These are phyloP conservation scores for Zosterops lateralis DNA, from an alignment of 2,113 vertebrate genomes.

Conservation along the genomic window DNA sequence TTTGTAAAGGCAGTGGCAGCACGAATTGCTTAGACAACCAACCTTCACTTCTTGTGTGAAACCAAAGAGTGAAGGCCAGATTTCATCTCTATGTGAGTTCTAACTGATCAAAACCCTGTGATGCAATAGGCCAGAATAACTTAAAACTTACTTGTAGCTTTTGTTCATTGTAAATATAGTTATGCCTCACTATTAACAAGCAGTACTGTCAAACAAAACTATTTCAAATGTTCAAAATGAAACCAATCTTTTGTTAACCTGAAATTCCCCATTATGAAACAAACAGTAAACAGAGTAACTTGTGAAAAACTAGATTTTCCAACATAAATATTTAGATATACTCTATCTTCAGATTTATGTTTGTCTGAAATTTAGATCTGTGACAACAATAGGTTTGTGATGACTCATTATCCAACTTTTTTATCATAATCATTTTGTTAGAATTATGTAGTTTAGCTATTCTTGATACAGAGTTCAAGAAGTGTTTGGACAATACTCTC, in stretches of 20 bases:
- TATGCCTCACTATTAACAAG: not conserved
- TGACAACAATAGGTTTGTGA: not conserved
- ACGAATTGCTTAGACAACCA: not conserved
- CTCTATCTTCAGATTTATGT: not conserved
- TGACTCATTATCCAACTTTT: not conserved
- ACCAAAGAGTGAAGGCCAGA: not conserved
- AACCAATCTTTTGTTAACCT: not conserved
- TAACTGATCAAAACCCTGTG: not conserved
- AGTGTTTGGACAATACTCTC: not conserved
- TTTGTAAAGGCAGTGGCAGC: not conserved
- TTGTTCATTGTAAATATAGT: not conserved
- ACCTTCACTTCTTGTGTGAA: not conserved
- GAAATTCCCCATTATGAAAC: not conserved
- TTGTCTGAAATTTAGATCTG: not conserved
- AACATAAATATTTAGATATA: not conserved
- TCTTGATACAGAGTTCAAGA: not conserved
- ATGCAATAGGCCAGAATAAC: not conserved
- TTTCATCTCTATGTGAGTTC: not conserved
- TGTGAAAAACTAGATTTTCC: not conserved
- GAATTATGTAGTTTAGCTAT: not conserved
- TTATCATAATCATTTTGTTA: not conserved
- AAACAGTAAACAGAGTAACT: not conserved
- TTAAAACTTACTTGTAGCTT: not conserved
- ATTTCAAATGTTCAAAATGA: not conserved
- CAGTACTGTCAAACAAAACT: not conserved